Conservation (phyloP, 2,888 invertebrate genomes). For the Rhagophthalmus giganteus region DNA sequence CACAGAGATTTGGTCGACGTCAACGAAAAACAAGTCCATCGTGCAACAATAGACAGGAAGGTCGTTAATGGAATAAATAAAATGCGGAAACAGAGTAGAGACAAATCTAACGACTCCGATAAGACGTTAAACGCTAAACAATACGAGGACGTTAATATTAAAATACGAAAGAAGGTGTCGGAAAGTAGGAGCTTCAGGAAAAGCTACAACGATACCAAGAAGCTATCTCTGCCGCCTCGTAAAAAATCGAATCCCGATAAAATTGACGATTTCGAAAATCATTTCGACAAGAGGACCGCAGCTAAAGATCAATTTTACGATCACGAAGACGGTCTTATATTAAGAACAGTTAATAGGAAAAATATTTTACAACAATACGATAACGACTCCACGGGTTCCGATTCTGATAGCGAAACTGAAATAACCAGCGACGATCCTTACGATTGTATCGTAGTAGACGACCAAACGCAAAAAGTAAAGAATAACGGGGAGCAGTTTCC, state of each 20-base stretch:
- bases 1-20: conserved; percentile 82
- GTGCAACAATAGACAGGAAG: conserved; percentile 9
- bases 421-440: conserved; percentile 74
- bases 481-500: conserved; percentile 50
- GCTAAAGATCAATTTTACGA: conserved; percentile 68
- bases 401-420: conserved; percentile 66
- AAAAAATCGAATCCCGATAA: conserved; percentile 24
- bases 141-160: conserved; percentile 46
- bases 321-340: conserved; percentile 67
- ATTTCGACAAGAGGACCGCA: conserved; percentile 29
- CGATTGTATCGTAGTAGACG: conserved; percentile 83
- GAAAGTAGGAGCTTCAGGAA: conserved; percentile 47
- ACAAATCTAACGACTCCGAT: conserved; percentile 53
- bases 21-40: conserved; percentile 30
- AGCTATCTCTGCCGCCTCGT: conserved; percentile 34
- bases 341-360: conserved; percentile 74
- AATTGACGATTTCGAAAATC: conserved; percentile 38
- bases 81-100: conserved; percentile 39
- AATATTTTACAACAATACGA: conserved; percentile 73
- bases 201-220: conserved; percentile 47
- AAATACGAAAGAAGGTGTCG: conserved; percentile 49
- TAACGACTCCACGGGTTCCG: conserved; percentile 62
- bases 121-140: conserved; percentile 51
- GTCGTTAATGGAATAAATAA: conserved; percentile 15
- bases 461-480: conserved; percentile 55